These are phyloP conservation scores for Schizothorax lantsangensis DNA, from an alignment of 2,797 vertebrate genomes.

Conservation along the genomic window DNA sequence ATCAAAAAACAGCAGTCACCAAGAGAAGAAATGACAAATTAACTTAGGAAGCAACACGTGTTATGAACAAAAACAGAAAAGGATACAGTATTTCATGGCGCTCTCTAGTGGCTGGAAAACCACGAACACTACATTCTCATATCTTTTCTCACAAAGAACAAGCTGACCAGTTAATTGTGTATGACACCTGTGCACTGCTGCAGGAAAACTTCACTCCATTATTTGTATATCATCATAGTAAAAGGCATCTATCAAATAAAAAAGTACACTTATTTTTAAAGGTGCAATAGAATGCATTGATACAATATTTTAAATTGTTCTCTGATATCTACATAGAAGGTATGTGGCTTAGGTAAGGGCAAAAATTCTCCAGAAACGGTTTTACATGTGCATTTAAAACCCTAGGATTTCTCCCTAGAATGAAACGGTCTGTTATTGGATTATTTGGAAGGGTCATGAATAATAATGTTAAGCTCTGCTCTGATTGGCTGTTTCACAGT, in stretches of 20 bases:
- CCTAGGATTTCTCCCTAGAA: too few species aligned
- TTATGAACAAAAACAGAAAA: neutral
- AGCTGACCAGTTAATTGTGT: neutral
- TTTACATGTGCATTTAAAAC: too few species aligned
- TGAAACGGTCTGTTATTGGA: too few species aligned
- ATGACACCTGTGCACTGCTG: neutral
- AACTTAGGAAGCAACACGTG: neutral
- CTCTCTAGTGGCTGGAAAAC: slow-evolving; percentile 6
- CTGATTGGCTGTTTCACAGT: too few species aligned
- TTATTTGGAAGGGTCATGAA: too few species aligned
- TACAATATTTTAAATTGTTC: too few species aligned
- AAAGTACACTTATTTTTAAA: neutral
- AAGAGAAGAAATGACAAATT: neutral
- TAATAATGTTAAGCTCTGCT: too few species aligned
- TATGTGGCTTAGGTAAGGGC: too few species aligned
- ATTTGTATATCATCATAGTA: neutral
- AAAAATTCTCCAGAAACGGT: too few species aligned
- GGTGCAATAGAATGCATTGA: too few species aligned
- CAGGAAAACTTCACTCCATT: too few species aligned
- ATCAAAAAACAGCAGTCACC: neutral
- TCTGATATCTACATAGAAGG: too few species aligned
- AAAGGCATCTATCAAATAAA: neutral
- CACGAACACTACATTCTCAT: neutral
- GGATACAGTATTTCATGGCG: neutral
- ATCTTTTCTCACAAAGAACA: neutral